Evolutionary conservation across 2,113 vertebrate genomes (phyloP), one percentile per base, ranked within the genome.

Genomic region (Austrofundulus limnaeus): DNA sequence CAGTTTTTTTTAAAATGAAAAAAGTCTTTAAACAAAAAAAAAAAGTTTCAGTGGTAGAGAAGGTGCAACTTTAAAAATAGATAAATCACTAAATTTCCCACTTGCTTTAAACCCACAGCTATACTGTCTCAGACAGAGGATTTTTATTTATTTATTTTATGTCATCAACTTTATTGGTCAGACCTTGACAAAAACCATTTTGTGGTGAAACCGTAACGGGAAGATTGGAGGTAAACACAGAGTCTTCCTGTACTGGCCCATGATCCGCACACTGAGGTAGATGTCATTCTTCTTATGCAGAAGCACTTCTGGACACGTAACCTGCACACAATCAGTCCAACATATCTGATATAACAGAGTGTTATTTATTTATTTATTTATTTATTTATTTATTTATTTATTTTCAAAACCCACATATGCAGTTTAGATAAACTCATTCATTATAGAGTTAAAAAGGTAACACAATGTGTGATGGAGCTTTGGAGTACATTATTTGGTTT

Each of bases 111-210:
- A 0, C 0, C 19, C 2, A 53, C 43, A 48, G 55, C 4, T 39
- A 10, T 38, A 48, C 21, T 47, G 52, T 20, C 20, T 6, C 13
- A 61, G 11, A 41, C 17, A 48, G 34, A 28, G 11, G 16, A 37
- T 2, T 0, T 7, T 12, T 19, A 4, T 6, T 15, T 28, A 39
- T 23, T 48, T 51, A n/a, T n/a, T 34, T 16, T 51, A 7, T 53
- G 31, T 15, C 50, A 56, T 38, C 24, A 13, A 24, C 1, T 60
- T 0, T 41, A 17, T 23, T 10, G 61, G 34, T 67, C 91, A 88
- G 75, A 98, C 96, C 95, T 96, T 98, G 80, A 92, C 91, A 90
- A 98, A 96, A n/a, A 90, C 76, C 89, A 98, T 93, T 78, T 89
- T 94, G 82, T 96, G 92, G 67, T 93, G 89, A 85, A 98, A 94